These are phyloP conservation scores for Mustelus asterias DNA, from an alignment of 2,113 vertebrate genomes.

Conservation along the genomic window DNA sequence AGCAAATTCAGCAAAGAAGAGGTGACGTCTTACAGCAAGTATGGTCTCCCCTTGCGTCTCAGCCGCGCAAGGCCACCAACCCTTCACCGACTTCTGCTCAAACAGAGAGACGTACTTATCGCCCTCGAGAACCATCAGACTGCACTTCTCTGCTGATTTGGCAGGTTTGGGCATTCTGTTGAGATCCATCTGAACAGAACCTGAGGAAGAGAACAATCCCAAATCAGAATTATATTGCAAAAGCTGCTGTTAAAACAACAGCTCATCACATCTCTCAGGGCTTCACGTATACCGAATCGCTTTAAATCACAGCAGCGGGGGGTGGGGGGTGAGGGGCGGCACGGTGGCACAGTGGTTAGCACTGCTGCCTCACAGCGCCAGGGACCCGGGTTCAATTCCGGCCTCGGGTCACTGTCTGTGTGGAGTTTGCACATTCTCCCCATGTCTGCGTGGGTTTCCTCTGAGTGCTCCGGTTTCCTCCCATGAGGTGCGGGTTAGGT, in stretches of 20 bases:
- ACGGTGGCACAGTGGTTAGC: no score
- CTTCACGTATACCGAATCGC: not conserved
- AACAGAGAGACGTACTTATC: conserved; percentile 78
- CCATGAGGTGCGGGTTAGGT: no score
- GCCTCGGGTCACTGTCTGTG: no score
- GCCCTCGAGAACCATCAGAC: conserved; percentile 62
- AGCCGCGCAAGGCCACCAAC: conserved; percentile 89
- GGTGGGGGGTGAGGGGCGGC: no score
- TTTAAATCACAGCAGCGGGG: no score
- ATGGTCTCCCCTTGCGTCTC: conserved; percentile 58
- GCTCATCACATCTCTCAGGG: not conserved
- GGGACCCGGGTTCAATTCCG: no score
- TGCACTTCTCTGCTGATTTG: conserved; percentile 80
- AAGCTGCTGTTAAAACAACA: not conserved
- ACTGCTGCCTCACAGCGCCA: no score
- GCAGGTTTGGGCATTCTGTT: conserved; percentile 83
- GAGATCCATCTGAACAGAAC: conserved; percentile 83
- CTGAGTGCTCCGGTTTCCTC: no score
- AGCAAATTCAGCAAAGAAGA: not conserved
- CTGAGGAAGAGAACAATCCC: conserved; percentile 47
- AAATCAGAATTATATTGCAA: not conserved
- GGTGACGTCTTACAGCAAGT: conserved; percentile 62
- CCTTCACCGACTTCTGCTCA: conserved; percentile 85
- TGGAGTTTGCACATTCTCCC: no score
- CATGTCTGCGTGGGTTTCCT: no score